Evolutionary conservation across 1,140 invertebrate genomes (phyloP).

Genomic region (Mycetomoellerius zeteki): DNA sequence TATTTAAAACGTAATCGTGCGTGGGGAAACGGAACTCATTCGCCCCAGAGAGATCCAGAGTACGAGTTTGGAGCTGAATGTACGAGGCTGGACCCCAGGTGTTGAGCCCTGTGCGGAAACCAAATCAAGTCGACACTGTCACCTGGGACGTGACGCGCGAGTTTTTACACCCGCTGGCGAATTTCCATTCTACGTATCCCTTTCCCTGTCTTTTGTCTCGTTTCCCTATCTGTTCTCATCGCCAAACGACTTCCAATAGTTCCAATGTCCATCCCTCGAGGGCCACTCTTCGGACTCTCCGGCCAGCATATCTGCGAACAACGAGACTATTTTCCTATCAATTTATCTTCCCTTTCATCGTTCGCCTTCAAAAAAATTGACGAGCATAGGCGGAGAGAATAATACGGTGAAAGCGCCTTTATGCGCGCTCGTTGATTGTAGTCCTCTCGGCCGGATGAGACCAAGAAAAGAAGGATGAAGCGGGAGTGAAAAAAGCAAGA

Average conservation of each 20-base stretch:
- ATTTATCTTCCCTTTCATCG: slow-evolving; percentile 56
- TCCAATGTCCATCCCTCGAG: slow-evolving; percentile 39
- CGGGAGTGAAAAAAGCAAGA: slow-evolving; percentile 26
- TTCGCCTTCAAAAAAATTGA: slow-evolving; percentile 26
- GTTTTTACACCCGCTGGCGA: slow-evolving; percentile 75
- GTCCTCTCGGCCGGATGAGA: slow-evolving; percentile 38
- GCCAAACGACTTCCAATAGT: background rate
- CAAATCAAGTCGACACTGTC: slow-evolving; percentile 88
- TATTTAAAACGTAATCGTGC: slow-evolving; percentile 34
- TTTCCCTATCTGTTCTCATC: background rate
- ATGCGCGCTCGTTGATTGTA: slow-evolving; percentile 40
- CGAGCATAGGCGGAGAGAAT: slow-evolving; percentile 32
- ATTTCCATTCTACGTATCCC: slow-evolving; percentile 36
- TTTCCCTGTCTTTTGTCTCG: background rate
- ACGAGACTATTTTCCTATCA: slow-evolving; percentile 65
- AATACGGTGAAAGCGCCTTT: slow-evolving; percentile 23
- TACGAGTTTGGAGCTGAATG: slow-evolving; percentile 84
- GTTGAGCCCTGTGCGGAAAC: slow-evolving; percentile 88
- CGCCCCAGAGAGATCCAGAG: slow-evolving; percentile 53
- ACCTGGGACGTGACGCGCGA: slow-evolving; percentile 87
- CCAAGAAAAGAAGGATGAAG: slow-evolving; percentile 36
- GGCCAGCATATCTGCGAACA: slow-evolving; percentile 20
- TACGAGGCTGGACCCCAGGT: slow-evolving; percentile 87
- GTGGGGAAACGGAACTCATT: background rate
- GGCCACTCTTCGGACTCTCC: slow-evolving; percentile 38